Evolutionary conservation across 2,888 invertebrate genomes (phyloP), one percentile per base, ranked within the genome.

Genomic region (Beris chalybata): DNA sequence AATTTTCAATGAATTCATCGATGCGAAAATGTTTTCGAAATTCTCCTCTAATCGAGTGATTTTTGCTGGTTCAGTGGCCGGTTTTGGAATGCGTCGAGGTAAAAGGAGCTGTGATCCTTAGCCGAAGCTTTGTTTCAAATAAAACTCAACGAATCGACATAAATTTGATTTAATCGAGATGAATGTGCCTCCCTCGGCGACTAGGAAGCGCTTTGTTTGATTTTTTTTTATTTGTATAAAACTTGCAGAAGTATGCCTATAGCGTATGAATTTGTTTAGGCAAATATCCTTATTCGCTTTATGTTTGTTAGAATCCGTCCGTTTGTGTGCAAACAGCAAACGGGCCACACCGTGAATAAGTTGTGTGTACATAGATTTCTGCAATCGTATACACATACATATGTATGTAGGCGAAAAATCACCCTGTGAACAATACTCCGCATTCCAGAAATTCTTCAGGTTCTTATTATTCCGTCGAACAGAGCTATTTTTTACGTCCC

Each of bases 381-480:
- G 52, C 38, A n/a, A n/a, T 2, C 44, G 52, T 52, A 52, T 52
- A 52, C 11, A 52, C 29, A 48, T 63, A 47, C 22, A 22, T 22
- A 22, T 22, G 56, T 56, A 44, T 65, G 56, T 65, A 29, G 38
- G 65, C 45, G 57, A 66, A 55, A 69, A 69, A 69, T 69, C 69
- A 69, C 64, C 69, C 69, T 64, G 61, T 15, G 55, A 69, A 59
- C 66, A 59, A 56, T 64, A 64, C 66, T 69, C 64, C 15, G 53
- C 59, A 69, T 69, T 69, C 69, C 50, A 53, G 64, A 61, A 52
- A 69, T 69, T 69, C 66, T 69, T 67, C 64, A 69, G 67, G 66
- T 65, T 69, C 69, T 69, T 69, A 69, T 69, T 69, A 69, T 69
- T 69, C 69, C 66, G 56, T 65, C 67, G 69, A 69, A 69, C 64